Evolutionary conservation across 2,888 invertebrate genomes (phyloP).

Genomic region (Folsomia candida): DNA sequence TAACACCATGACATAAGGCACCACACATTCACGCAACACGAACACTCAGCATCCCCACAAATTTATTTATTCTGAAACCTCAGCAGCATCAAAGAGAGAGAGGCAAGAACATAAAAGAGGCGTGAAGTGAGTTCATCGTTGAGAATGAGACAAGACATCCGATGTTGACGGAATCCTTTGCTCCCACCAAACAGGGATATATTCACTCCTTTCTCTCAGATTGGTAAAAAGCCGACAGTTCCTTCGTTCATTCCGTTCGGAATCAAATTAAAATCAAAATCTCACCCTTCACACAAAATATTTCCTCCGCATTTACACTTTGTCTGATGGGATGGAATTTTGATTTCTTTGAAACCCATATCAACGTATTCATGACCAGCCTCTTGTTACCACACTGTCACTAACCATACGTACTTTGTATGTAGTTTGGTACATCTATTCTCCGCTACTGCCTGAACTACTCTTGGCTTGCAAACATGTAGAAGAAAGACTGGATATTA

Average conservation of each 20-base stretch:
- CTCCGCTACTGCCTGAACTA: too few species aligned
- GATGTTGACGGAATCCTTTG: background rate
- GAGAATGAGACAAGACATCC: slow-evolving; percentile 8
- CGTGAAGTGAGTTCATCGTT: slow-evolving; percentile 29
- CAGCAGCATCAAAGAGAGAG: background rate
- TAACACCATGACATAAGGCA: background rate
- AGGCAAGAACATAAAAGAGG: slow-evolving; percentile 36
- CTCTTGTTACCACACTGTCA: too few species aligned
- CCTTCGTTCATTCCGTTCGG: background rate
- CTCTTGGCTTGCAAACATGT: too few species aligned
- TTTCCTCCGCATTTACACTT: slow-evolving; percentile 5
- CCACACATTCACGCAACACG: background rate
- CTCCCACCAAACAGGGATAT: background rate
- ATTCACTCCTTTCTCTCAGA: background rate
- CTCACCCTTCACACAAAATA: slow-evolving; percentile 3
- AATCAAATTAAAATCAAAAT: slow-evolving; percentile 15
- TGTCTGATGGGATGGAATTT: background rate
- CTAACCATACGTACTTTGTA: too few species aligned
- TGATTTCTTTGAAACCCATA: slow-evolving; percentile 15
- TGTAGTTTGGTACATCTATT: too few species aligned
- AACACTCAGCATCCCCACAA: background rate
- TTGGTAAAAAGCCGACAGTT: slow-evolving; percentile 10
- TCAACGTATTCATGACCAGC: slow-evolving; percentile 4
- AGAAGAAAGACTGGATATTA: too few species aligned
- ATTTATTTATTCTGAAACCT: background rate